Evolutionary conservation across 2,113 vertebrate species (phyloP).

Genomic region (Chlamydotis undulata): DNA sequence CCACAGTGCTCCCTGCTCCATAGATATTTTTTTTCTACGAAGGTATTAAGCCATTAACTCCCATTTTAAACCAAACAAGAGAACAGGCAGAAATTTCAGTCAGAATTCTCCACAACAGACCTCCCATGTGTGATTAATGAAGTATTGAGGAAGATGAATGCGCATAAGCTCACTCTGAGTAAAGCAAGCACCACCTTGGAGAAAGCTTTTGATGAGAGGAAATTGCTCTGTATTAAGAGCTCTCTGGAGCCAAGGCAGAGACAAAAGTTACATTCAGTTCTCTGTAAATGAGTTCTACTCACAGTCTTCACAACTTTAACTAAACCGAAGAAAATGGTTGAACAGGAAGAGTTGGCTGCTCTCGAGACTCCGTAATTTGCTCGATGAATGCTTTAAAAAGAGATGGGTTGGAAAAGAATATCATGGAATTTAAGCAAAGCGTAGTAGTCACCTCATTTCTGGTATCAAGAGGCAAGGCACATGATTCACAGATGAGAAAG

Average conservation of each 20-base stretch:
- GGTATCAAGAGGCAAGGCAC: background rate
- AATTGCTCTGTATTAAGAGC: conserved; percentile 39
- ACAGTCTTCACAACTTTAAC: conserved; percentile 31
- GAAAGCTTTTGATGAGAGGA: conserved; percentile 40
- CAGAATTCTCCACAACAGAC: background rate
- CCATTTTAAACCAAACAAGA: background rate
- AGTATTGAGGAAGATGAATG: conserved; percentile 23
- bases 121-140: conserved; percentile 29
- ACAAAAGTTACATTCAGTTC: conserved; percentile 46
- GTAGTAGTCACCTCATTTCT: background rate
- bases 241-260: conserved; percentile 32
- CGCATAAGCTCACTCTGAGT: background rate
- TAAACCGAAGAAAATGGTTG: background rate
- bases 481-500: background rate
- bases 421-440: conserved; percentile 25
- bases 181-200: conserved; percentile 13
- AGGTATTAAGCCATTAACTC: background rate
- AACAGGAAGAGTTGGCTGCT: background rate
- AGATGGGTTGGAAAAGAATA: conserved; percentile 19
- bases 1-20: background rate
- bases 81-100: background rate
- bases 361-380: conserved; percentile 27
- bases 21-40: background rate
- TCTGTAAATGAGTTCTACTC: conserved; percentile 33
- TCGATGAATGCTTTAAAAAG: conserved; percentile 18